Evolutionary conservation across 2,888 invertebrate species (phyloP), one percentile per base, ranked within the genome.

Genomic region (Hirtodrosophila trivittata): DNA sequence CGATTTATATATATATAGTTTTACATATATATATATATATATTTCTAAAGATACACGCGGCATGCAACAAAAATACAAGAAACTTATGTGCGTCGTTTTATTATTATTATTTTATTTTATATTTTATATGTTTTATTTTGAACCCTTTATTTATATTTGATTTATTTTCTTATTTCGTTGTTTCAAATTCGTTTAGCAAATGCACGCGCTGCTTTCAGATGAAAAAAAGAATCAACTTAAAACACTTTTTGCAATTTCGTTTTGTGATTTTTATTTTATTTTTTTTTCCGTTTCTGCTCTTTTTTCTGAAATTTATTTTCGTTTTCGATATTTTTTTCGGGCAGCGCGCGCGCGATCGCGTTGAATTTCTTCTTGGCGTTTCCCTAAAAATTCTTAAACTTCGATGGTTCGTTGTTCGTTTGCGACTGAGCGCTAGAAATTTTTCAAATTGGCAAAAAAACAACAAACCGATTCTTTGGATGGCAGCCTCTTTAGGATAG

Each of bases 401-500:
- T 88, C 91, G 90, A 90, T 90, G 89, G 90, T 88, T 91, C 90
- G 91, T 87, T 89, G 88, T 90, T 91, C 90, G 90, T 88, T 88
- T 89, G 88, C 89, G 89, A 89, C 89, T 89, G 89, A 90, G 83
- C 85, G 82, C 76, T 72, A 75, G 80, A 84, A 86, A 89, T 88
- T 87, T 88, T 88, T 87, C 58, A 73, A 71, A 71, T 73, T 71
- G 70, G 63, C 74, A 73, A 33, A 54, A 49, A 51, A 43, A 28
- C 1, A 1, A 75, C 83, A 70, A 66, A 66, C 67, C 42, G 42
- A 54, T 62, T 50, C 45, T 54, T 57, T 59, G 42, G 77, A 66
- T 69, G 73, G 16, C 50, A 59, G 69, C 54, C 56, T 55, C 26
- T 58, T 38, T 49, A 33, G 50, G 46, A 68, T 64, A 70, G 43